These are phyloP conservation scores for Petaurus breviceps DNA, from an alignment of 2,113 vertebrate genomes.

Conservation along the genomic window DNA sequence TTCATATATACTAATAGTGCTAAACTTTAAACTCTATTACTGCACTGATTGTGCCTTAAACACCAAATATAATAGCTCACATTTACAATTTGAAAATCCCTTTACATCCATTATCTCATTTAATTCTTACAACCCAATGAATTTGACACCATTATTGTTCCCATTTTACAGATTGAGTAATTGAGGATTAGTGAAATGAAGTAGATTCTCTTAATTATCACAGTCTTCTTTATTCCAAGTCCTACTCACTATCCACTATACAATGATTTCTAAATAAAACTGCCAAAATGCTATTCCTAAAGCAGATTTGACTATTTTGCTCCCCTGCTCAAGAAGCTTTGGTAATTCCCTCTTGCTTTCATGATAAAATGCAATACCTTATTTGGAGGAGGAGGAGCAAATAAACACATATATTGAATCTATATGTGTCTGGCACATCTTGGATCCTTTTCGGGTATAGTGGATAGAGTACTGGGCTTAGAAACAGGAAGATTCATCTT, in stretches of 20 bases:
- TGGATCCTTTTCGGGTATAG: background rate
- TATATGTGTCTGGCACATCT: background rate
- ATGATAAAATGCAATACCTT: background rate
- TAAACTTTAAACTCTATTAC: background rate
- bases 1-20: background rate
- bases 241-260: background rate
- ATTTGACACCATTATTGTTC: background rate
- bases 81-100: background rate
- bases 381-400: background rate
- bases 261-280: background rate
- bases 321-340: background rate
- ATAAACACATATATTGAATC: background rate
- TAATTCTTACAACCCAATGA: slow-evolving; percentile 2
- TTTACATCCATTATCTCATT: background rate
- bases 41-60: background rate
- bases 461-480: no score
- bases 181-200: background rate
- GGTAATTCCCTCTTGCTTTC: background rate
- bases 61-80: background rate
- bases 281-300: background rate
- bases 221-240: background rate
- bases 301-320: background rate
- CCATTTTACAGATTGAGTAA: slow-evolving; percentile 1
- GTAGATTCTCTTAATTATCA: background rate
- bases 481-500: no score